Evolutionary conservation across 2,888 invertebrate genomes (phyloP).

Genomic region (Caprella mutica): DNA sequence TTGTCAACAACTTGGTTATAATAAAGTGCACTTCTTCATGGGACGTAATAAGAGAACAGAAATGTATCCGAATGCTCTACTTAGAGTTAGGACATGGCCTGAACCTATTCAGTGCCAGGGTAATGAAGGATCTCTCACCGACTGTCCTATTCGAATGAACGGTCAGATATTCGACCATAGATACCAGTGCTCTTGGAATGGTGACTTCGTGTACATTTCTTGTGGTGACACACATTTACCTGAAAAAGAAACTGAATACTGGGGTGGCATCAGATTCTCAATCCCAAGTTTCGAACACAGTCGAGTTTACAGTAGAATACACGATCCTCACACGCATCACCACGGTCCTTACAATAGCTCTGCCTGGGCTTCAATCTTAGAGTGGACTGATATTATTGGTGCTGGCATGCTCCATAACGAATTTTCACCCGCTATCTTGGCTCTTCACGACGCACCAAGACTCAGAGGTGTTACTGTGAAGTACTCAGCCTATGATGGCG

Average conservation of each 20-base stretch:
- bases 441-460: slow-evolving; percentile 77
- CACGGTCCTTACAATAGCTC: slow-evolving; percentile 46
- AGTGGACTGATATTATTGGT: slow-evolving; percentile 61
- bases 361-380: slow-evolving; percentile 14
- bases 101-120: slow-evolving; percentile 62
- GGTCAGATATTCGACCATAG: slow-evolving; percentile 76
- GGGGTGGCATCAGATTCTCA: slow-evolving; percentile 93
- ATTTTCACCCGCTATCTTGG: slow-evolving; percentile 81
- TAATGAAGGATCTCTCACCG: slow-evolving; percentile 40
- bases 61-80: slow-evolving; percentile 66
- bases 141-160: slow-evolving; percentile 58
- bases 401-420: slow-evolving; percentile 94
- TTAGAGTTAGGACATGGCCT: slow-evolving; percentile 86
- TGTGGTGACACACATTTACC: slow-evolving; percentile 59
- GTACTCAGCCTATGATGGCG: slow-evolving; percentile 77
- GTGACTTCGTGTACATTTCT: slow-evolving; percentile 77
- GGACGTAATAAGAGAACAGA: slow-evolving; percentile 58
- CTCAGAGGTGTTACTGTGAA: slow-evolving; percentile 65
- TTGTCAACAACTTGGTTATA: slow-evolving; percentile 81
- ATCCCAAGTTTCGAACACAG: slow-evolving; percentile 80
- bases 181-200: slow-evolving; percentile 78
- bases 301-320: slow-evolving; percentile 65
- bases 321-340: slow-evolving; percentile 52
- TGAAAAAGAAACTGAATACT: slow-evolving; percentile 58
- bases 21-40: slow-evolving; percentile 77